Evolutionary conservation across 2,888 invertebrate genomes (phyloP).

Genomic region (Lamproptera curius): DNA sequence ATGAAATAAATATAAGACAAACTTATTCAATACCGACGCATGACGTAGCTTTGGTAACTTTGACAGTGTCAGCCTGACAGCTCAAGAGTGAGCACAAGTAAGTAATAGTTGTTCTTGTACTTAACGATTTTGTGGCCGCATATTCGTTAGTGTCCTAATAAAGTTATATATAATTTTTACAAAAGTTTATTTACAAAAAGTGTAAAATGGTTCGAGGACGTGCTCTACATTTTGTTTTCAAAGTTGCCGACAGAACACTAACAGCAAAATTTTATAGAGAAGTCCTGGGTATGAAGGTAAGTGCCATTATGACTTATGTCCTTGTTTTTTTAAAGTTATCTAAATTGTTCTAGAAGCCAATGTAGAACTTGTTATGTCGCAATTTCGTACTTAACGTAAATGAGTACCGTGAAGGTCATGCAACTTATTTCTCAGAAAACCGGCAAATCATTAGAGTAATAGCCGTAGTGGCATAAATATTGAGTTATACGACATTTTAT

Average conservation of each 20-base stretch:
- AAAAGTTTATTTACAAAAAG: neutral
- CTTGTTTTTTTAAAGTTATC: too few relatives aligned
- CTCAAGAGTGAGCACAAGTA: neutral
- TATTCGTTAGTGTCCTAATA: neutral
- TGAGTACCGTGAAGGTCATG: conserved; percentile 16
- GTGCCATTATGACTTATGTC: conserved; percentile 1
- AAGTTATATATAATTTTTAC: neutral
- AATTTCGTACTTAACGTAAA: too few relatives aligned
- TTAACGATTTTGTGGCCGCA: conserved; percentile 7
- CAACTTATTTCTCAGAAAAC: conserved; percentile 9
- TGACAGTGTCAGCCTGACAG: too few relatives aligned
- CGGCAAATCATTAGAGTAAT: conserved; percentile 9
- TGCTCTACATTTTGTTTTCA: conserved; percentile 97
- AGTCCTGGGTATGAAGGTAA: conserved; percentile 96
- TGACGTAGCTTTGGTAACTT: conserved; percentile 1
- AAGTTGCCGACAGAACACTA: conserved; percentile 92
- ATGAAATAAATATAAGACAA: neutral
- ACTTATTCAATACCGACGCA: neutral
- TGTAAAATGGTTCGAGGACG: conserved; percentile 81
- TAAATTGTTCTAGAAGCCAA: too few relatives aligned
- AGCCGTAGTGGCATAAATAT: neutral
- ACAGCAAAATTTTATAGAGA: conserved; percentile 93
- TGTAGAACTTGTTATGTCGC: too few relatives aligned
- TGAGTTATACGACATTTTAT: too few relatives aligned
- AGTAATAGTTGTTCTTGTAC: conserved; percentile 8